Conservation (phyloP, 2,888 invertebrate species). For the Aquatica leii region DNA sequence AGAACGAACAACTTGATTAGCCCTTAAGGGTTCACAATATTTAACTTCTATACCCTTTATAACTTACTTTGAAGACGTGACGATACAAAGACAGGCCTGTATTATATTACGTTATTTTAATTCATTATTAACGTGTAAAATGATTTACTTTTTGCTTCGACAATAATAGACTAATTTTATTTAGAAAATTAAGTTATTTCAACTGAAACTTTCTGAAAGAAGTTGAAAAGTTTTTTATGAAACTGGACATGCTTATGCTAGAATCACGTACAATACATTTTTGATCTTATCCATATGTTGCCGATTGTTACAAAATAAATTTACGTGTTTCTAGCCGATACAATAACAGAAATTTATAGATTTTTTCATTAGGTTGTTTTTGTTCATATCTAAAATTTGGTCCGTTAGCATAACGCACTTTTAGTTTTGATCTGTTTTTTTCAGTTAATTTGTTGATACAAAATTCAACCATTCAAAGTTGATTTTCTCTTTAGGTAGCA, state of each 20-base stretch:
- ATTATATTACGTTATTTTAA: neutral
- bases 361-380: too few species aligned
- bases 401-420: too few species aligned
- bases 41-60: conserved; percentile 19
- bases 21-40: conserved; percentile 29
- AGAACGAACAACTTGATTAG: conserved; percentile 35
- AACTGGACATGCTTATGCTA: conserved; percentile 11
- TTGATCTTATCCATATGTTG: conserved; percentile 27
- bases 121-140: neutral
- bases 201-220: neutral
- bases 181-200: conserved; percentile 1
- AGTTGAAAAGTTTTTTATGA: conserved; percentile 23
- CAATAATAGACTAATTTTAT: conserved; percentile 3
- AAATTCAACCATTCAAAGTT: too few species aligned
- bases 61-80: neutral
- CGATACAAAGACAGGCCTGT: neutral
- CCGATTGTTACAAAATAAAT: conserved; percentile 22
- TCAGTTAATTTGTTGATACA: too few species aligned
- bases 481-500: too few species aligned
- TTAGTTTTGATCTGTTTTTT: too few species aligned
- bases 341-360: neutral
- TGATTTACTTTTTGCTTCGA: neutral
- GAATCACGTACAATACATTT: conserved; percentile 22
- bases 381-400: too few species aligned
- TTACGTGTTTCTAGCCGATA: too few species aligned